Base-by-base conservation (phyloP, 2,888 invertebrate genomes). In the Antheraea assamensis region DNA sequence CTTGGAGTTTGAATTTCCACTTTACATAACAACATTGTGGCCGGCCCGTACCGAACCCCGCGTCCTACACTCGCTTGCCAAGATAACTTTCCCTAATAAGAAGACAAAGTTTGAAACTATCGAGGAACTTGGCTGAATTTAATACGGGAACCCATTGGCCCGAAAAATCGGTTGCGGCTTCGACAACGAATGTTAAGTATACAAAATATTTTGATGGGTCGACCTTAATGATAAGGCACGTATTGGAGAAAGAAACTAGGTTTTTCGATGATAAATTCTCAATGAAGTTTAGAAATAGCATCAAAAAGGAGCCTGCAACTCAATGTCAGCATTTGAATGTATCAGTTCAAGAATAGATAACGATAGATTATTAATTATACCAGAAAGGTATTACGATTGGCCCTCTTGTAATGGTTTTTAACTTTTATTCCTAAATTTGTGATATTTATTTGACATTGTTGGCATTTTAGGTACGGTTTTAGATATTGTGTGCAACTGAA, bases 61-160 rank as follows among this genome's bases (percentile, higher is more conserved):
- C 71, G 71, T 58, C 55, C 27, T 58, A 55, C 55, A 70, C 70
- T 61, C 24, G 68, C 73, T 73, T 70, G 42, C 3, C 24, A 73
- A 27, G 81, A 83, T 79, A 85, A 85, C 78, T 83, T 83, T 77
- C 75, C 74, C 81, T 81, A 84, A 83, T 84, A 85, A 83, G 83
- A 80, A 78, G 78, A 78, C 78, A 82, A 84, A 83, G 78, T 85
- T 79, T 71, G 76, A 71, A 83, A 85, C 86, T 83, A 82, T 81
- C 78, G 76, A 70, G 75, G 73, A 85, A 85, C 79, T 85, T 81
- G 75, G 77, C 71, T 75, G 79, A 83, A 85, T 85, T 85, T 85
- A 84, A 85, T 83, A 85, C 82, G 81, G 80, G 78, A 81, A 79
- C 76, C 80, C 83, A 82, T 78, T 84, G 82, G 81, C 76, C 83